These are phyloP conservation scores for human (Homo sapiens) DNA, from an alignment of 2,113 vertebrate genomes.

Conservation along the genomic window DNA sequence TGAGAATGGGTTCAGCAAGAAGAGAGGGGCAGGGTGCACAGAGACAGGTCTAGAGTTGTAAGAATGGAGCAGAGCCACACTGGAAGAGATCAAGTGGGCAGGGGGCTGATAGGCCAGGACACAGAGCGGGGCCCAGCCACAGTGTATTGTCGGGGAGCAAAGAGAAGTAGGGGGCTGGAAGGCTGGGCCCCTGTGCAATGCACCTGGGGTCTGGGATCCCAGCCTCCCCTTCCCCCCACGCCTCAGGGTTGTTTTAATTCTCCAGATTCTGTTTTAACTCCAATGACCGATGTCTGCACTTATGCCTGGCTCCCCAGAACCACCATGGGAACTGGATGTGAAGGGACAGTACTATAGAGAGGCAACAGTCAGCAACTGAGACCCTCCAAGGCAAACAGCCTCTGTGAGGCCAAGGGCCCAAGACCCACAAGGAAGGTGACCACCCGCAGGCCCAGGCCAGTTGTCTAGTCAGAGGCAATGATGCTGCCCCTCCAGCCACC, in stretches of 20 bases:
- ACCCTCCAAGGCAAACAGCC: not conserved
- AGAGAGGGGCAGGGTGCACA: not conserved
- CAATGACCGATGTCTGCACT: not conserved
- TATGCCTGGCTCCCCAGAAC: slow-evolving; percentile 25
- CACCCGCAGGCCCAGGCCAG: not conserved
- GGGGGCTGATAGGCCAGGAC: not conserved
- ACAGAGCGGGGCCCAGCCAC: not conserved
- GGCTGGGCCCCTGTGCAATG: not conserved
- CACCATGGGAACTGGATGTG: not conserved
- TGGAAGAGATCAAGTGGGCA: not conserved
- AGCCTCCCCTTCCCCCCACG: not conserved
- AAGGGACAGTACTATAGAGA: not conserved
- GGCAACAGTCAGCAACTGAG: not conserved
- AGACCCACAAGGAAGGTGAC: not conserved
- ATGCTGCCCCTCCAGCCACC: not conserved
- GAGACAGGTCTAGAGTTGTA: not conserved
- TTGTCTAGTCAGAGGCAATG: not conserved
- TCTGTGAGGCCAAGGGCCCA: not conserved
- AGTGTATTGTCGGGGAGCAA: not conserved
- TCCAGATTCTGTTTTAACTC: not conserved
- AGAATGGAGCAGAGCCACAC: not conserved
- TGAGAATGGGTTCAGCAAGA: not conserved
- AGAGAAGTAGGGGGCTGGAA: not conserved
- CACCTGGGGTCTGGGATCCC: not conserved
- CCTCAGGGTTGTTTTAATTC: not conserved